A percentile compares a stretch with the other conserved stretches of the same genome.
phyloP scores from a whole-genome alignment of 2,888 invertebrate species.

The Mythimna vitellina region DNA sequence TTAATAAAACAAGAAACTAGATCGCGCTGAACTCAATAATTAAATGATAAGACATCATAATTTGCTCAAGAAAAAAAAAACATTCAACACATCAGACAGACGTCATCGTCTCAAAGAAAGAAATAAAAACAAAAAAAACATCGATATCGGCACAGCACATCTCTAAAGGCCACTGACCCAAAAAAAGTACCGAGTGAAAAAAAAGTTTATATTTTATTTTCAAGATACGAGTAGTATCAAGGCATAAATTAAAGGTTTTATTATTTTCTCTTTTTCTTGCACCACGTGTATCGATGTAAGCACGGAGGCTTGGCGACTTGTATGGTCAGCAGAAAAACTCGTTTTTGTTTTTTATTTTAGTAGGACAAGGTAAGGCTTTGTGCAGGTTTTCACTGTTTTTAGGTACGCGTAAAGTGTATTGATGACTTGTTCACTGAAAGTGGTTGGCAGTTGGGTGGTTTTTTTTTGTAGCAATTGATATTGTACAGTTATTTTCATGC shows the following conservation, averaged over 20 bases:
- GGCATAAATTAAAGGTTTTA: constrained; percentile 90
- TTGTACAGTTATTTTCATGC: neutral
- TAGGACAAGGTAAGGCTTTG: constrained; percentile 51
- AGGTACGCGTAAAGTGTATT: constrained; percentile 39
- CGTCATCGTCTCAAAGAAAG: constrained; percentile 62
- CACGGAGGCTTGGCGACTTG: constrained; percentile 76
- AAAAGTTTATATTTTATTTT: constrained; percentile 86
- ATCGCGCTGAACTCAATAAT: constrained; percentile 39
- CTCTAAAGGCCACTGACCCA: constrained; percentile 87
- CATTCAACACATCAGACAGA: constrained; percentile 57
- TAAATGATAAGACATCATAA: constrained; percentile 57
- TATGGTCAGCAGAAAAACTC: constrained; percentile 78
- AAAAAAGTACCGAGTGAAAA: constrained; percentile 82
- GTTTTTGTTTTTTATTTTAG: constrained; percentile 61
- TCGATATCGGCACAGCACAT: constrained; percentile 76
- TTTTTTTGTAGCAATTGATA: neutral
- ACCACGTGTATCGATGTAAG: constrained; percentile 86
- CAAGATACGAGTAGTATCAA: constrained; percentile 89
- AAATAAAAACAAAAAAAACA: constrained; percentile 59
- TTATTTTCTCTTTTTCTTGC: constrained; percentile 87
- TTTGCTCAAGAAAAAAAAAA: constrained; percentile 52
- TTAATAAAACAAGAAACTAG: constrained; percentile 48
- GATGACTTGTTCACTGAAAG: constrained; percentile 37
- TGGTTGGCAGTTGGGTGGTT: constrained; percentile 5
- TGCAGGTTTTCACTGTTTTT: constrained; percentile 33